These are phyloP conservation scores for Leucophenga varia DNA, from an alignment of 1,140 invertebrate genomes.

Conservation along the genomic window DNA sequence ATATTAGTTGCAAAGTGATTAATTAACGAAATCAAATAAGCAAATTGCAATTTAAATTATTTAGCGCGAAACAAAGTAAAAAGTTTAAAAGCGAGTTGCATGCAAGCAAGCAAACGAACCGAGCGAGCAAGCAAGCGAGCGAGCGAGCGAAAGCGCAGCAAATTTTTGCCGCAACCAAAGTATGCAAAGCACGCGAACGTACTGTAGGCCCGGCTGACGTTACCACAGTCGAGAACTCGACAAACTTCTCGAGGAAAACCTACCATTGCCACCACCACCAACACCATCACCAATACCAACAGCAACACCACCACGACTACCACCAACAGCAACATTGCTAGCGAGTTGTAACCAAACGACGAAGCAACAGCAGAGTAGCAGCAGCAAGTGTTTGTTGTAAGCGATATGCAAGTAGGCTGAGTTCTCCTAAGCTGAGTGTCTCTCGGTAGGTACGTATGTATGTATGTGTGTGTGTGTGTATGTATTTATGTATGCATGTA, in stretches of 20 bases:
- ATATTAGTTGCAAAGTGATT: no score
- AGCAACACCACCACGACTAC: conserved; percentile 1
- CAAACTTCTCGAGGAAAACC: conserved; percentile 41
- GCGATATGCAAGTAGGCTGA: conserved; percentile 44
- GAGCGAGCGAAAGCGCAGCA: no score
- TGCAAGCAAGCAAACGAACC: no score
- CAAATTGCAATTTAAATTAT: no score
- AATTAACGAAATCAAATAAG: no score
- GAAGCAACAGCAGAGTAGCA: conserved; percentile 35
- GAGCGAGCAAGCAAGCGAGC: no score
- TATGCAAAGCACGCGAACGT: conserved; percentile 56
- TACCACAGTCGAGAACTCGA: conserved; percentile 25
- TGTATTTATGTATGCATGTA: no score
- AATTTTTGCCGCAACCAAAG: conserved; percentile 41
- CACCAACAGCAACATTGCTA: conserved; percentile 28
- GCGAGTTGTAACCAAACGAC: conserved; percentile 8
- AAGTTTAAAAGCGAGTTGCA: no score
- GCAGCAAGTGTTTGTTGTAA: conserved; percentile 48
- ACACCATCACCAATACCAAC: conserved; percentile 2
- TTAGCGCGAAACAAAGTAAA: no score
- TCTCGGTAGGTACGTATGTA: no score
- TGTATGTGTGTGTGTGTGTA: no score
- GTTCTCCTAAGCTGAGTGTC: no score
- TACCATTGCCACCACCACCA: conserved; percentile 23
- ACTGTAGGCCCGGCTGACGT: conserved; percentile 34